Evolutionary conservation across 2,113 vertebrate species (phyloP).

Genomic region (Amblyornis subalaris): DNA sequence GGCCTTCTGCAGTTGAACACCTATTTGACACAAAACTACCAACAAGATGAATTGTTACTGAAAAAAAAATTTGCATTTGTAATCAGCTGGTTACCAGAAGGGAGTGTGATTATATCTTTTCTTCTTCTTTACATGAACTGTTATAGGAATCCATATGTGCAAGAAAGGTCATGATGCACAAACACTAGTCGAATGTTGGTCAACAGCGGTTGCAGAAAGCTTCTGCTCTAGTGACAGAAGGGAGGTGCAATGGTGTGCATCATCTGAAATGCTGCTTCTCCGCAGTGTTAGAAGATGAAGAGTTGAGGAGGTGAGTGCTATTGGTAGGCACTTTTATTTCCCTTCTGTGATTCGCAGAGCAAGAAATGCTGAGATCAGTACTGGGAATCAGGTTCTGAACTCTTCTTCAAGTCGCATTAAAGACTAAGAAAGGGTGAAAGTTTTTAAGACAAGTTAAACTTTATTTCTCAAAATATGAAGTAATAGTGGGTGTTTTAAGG

Average conservation of each 20-base stretch:
- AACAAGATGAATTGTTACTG: not conserved
- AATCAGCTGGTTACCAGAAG: not conserved
- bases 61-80: not conserved
- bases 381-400: not conserved
- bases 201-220: not conserved
- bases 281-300: not conserved
- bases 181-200: fast-evolving
- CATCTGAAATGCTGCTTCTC: not conserved
- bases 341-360: not conserved
- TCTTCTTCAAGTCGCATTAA: not conserved
- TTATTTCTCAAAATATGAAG: not conserved
- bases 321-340: not conserved
- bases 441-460: not conserved
- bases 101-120: not conserved
- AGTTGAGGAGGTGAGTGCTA: not conserved
- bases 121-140: not conserved
- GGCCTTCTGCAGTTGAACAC: not conserved
- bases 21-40: not conserved
- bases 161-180: not conserved
- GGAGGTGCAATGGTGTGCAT: not conserved
- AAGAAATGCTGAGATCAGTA: not conserved
- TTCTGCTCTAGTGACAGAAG: not conserved
- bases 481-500: not conserved
- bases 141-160: not conserved
- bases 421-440: not conserved